Evolutionary conservation across 2,113 vertebrate genomes (phyloP), one percentile per base, ranked within the genome.

Genomic region (Entelurus aequoreus): DNA sequence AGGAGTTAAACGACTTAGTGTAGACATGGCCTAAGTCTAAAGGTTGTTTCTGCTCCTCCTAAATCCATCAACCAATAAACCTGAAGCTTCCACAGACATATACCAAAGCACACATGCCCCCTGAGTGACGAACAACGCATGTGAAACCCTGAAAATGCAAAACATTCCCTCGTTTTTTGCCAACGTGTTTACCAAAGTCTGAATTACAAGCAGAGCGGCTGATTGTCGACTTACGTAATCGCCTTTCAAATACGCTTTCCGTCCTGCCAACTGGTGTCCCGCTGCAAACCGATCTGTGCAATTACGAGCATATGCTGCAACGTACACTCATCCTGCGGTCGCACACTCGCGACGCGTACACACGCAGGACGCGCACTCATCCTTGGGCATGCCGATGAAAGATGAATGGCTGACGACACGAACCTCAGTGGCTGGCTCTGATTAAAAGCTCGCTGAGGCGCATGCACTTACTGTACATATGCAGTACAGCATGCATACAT

Each of bases 211-310:
- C 78, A 82, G 66, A 72, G 64, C 64, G 76, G 6, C 56, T 74
- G 82, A 84, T 82, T 82, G 81, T 76, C 46, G 54, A 85, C 66
- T 80, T 79, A 75, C 81, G 68, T 72, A 86, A 84, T 44, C 65
- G 54, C 68, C 67, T 66, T 69, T 86, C 67, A 69, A 72, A 75
- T 67, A 47, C 44, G 68, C 63, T 79, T 82, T 77, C 62, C 69
- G 59, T 63, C 70, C 81, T 63, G 65, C 68, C 69, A 68, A 60
- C 63, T 76, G 65, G 56, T 72, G 76, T 71, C 71, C 72, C 56
- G 64, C 70, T 54, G 75, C 68, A 83, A 71, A 68, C 58, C 54
- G 51, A 75, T 11, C 42, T 4, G 15, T 50, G 48, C 83, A 84
- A 88, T 83, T 72, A 66, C 62, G 64, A 75, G 67, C 84, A 86